phyloP scores from a whole-genome alignment of 1,140 invertebrate genomes.

The Chelonus insularis region DNA sequence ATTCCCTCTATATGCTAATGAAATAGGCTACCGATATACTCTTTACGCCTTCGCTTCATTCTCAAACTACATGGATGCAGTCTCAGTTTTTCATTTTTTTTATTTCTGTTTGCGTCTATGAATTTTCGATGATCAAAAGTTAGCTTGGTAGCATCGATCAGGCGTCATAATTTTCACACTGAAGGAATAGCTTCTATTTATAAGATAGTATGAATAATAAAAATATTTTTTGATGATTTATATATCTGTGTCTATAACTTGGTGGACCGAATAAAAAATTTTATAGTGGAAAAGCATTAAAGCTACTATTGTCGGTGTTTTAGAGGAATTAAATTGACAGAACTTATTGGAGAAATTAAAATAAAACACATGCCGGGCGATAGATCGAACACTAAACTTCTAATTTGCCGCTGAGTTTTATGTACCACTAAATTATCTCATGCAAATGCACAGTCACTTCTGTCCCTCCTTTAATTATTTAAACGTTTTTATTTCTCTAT shows the following conservation, averaged over 20 bases:
- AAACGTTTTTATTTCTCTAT: conserved; percentile 7
- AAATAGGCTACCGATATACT: conserved; percentile 50
- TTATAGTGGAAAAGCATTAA: neutral
- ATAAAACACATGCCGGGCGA: conserved; percentile 32
- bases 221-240: too few relatives aligned
- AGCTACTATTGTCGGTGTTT: conserved; percentile 10
- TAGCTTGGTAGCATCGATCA: neutral
- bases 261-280: too few relatives aligned
- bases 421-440: conserved; percentile 55
- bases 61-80: neutral
- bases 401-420: conserved; percentile 58
- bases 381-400: conserved; percentile 35
- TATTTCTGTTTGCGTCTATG: neutral
- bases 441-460: conserved; percentile 49
- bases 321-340: neutral
- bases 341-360: conserved; percentile 6
- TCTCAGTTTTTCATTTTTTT: conserved; percentile 9
- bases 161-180: neutral
- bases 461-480: conserved; percentile 30
- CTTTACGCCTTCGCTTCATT: conserved; percentile 46
- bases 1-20: conserved; percentile 60
- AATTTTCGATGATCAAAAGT: conserved; percentile 1
- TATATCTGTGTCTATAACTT: too few relatives aligned
- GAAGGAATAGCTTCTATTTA: neutral
- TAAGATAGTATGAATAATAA: too few relatives aligned